Evolutionary conservation across 2,797 vertebrate genomes (phyloP), one percentile per base, ranked within the genome.

Genomic region (Dicrostonyx torquatus): DNA sequence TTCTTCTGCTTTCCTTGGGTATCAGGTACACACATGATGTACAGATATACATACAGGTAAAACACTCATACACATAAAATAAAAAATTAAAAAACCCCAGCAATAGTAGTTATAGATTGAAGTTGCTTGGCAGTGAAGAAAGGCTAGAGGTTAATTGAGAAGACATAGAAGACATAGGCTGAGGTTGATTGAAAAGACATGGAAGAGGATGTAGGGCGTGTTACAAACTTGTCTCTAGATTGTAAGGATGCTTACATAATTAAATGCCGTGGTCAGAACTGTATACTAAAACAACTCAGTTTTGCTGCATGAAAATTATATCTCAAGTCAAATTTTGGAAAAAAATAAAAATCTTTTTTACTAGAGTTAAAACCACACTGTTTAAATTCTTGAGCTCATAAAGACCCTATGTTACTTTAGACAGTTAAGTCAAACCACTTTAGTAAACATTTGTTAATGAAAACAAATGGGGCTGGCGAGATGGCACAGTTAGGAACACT

Each of bases 381-480:
- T 89, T 94, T 78, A 77, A 31, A 79, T 37, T 92, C 26, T 11
- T 31, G 10, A 48, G 50, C 72, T 80, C n/a, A 66, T 78, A n/a
- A 88, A 91, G 60, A 75, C 14, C 43, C 60, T 93, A 60, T 53
- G 26, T 88, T 82, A 77, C n/a, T 86, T 53, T 83, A 31, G 89
- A 90, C 53, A 55, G 14, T 86, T 94, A 86, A 94, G 73, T 85
- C 73, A 80, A 43, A 73, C 29, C 37, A 64, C 34, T 48, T 80
- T n/a, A 77, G 20, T 88, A 43, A 79, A 85, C 22, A 76, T 31
- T 95, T 95, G 53, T 34, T 95, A 11, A 89, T 91, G 87, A 92
- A 88, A 31, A 58, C 50, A 45, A 45, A 45, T 20, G 80, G 26
- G 5, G 29, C 80, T 83, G 22, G 78, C 20, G 10, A 45, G 26